Conservation (phyloP, 1,140 invertebrate genomes). For the Pantala flavescens region DNA sequence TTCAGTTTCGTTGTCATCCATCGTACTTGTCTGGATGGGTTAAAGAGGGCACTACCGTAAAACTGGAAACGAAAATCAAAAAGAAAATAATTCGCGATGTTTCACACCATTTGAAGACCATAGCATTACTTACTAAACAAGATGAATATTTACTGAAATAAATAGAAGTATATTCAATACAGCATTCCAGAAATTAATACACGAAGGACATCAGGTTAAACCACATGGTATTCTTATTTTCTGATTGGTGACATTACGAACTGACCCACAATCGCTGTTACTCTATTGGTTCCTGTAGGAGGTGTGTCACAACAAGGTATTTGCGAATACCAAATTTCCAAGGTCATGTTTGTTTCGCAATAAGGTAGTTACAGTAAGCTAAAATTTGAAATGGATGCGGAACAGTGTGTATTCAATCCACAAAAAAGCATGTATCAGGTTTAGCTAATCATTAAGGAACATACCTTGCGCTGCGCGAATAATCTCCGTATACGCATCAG, state of each 20-base stretch:
- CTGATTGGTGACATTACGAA: neutral
- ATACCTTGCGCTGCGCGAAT: neutral
- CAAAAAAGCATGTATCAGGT: neutral
- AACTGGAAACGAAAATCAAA: neutral
- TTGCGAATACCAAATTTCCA: neutral
- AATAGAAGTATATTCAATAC: too few species aligned
- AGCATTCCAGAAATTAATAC: neutral
- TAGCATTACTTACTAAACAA: too few species aligned
- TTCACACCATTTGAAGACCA: too few species aligned
- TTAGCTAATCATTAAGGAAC: neutral
- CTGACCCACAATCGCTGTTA: neutral
- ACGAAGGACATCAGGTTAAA: neutral
- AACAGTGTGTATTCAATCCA: neutral
- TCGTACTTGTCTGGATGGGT: neutral
- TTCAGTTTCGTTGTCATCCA: neutral
- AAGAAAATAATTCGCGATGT: too few species aligned
- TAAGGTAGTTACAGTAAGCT: neutral
- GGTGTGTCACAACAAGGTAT: neutral
- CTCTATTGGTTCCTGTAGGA: neutral
- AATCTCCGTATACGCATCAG: neutral
- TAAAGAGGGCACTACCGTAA: neutral
- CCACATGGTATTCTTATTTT: conserved; percentile 7
- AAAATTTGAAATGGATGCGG: neutral
- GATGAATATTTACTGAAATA: too few species aligned
- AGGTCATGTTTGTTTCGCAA: neutral